Base-by-base conservation (phyloP, 2,888 invertebrate species). In the Lomographa bimaculata region DNA sequence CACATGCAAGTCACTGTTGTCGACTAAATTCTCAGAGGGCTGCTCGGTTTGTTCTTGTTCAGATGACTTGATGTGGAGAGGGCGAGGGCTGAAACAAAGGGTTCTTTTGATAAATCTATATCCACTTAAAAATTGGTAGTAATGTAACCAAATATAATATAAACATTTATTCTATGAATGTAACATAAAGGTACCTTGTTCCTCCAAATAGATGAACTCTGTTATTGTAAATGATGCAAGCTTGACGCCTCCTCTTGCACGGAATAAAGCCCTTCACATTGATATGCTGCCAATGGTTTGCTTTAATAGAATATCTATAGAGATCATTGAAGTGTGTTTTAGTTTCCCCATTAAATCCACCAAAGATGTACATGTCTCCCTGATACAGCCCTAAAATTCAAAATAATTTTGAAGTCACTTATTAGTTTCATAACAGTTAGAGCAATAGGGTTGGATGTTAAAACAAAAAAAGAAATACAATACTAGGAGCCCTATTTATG, bases 161-260 rank as follows among this genome's bases (percentile, higher is more conserved):
- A n/a, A n/a, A n/a, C n/a, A n/a, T n/a, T n/a, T n/a, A n/a, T n/a
- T n/a, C n/a, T n/a, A n/a, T n/a, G n/a, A n/a, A n/a, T n/a, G n/a
- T n/a, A n/a, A n/a, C n/a, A n/a, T n/a, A n/a, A n/a, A n/a, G n/a
- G n/a, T 78, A 95, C 94, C 96, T 97, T 37, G 97, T 97, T 20
- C 98, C 98, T 26, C 97, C 97, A 87, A 98, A 98, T 37, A 97
- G 83, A 76, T 93, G 97, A 57, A 97, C 91, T 65, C 92, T 91
- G 53, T 93, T 91, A 6, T 91, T 92, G 57, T 94, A 91, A 25
- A 95, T 86, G 62, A 96, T 91, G 70, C 96, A 96, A 32, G 95
- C 96, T 77, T 97, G 97, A 27, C 95, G 84, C 54, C 95, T 80
- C 26, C 95, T 87, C 39, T 91, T 90, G 61, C 92, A 91, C 0